These are phyloP conservation scores for Zaprionus capensis DNA, from an alignment of 1,140 invertebrate genomes.

Conservation along the genomic window DNA sequence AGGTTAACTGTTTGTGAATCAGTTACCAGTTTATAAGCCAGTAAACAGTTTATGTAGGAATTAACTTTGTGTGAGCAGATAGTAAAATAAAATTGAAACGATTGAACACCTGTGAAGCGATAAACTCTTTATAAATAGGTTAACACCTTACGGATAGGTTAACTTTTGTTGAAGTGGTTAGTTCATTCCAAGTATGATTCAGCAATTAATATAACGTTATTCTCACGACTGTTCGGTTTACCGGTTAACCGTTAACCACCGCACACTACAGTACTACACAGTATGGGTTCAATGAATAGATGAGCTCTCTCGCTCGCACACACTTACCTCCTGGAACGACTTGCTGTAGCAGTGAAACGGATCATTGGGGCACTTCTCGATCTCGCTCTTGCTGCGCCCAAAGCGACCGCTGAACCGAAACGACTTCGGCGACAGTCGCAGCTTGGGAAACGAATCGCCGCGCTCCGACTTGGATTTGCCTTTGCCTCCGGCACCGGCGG, in stretches of 20 bases:
- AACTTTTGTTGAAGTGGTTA: neutral
- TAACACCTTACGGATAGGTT: no score
- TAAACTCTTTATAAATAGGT: neutral
- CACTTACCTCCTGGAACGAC: slow-evolving; percentile 81
- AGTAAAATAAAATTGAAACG: no score
- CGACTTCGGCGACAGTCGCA: slow-evolving; percentile 77
- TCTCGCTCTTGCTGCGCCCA: slow-evolving; percentile 81
- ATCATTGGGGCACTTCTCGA: slow-evolving; percentile 77
- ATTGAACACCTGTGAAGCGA: no score
- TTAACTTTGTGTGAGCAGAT: no score
- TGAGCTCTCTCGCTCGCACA: neutral
- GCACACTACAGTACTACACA: no score
- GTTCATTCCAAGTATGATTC: neutral
- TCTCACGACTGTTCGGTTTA: neutral
- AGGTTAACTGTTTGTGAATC: neutral
- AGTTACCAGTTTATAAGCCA: neutral
- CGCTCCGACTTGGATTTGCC: slow-evolving; percentile 76
- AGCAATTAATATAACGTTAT: no score
- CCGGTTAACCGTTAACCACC: neutral
- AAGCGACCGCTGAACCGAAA: slow-evolving; percentile 83
- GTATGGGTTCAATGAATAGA: no score
- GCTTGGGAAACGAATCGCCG: slow-evolving; percentile 78
- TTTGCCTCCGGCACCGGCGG: slow-evolving; percentile 22
- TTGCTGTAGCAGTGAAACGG: slow-evolving; percentile 81
- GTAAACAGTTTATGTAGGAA: no score